Evolutionary conservation across 1,140 invertebrate genomes (phyloP), one percentile per base, ranked within the genome.

Genomic region (Drosophila kurseongensis): DNA sequence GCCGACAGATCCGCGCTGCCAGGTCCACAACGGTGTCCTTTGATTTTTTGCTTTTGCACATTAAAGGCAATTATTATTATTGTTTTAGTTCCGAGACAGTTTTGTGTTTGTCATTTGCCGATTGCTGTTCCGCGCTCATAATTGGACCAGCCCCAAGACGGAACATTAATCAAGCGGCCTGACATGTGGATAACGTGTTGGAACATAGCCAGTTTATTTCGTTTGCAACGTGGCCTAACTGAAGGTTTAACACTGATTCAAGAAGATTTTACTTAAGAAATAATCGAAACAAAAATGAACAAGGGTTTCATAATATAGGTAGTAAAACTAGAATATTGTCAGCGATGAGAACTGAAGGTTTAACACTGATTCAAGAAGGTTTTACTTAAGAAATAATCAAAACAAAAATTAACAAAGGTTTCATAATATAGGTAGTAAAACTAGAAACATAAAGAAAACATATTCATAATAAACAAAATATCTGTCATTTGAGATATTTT

Each of bases 31-130:
- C 58, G 68, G 42, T 60, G 51, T 78, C 50, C 61, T 65, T 66
- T 78, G 52, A 67, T 77, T 54, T 50, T 57, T 52, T 73, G 60
- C 61, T 73, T 56, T 83, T 84, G 76, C 84, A 83, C 76, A 88
- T 88, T 83, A 89, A 66, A 54, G 67, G 84, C 84, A 88, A 88
- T 86, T 83, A 88, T 83, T 84, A 79, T 88, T 88, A 88, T 88
- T 88, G 79, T 77, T 71, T 88, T 88, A 79, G 76, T 88, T 88
- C 54, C 66, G 50, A 75, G 58, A 77, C 54, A 73, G 57, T 82
- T 86, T 66, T 55, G 50, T 78, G 61, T 65, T 75, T 80, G 52
- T 59, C 58, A 62, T 78, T 75, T 80, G 72, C 73, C 77, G 69
- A 57, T 71, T 36, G 41, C 35, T 41, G 66, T 67, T 69, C 35